Evolutionary conservation across 2,797 vertebrate species (phyloP), one percentile per base, ranked within the genome.

Genomic region (Gadopsis bispinosus): DNA sequence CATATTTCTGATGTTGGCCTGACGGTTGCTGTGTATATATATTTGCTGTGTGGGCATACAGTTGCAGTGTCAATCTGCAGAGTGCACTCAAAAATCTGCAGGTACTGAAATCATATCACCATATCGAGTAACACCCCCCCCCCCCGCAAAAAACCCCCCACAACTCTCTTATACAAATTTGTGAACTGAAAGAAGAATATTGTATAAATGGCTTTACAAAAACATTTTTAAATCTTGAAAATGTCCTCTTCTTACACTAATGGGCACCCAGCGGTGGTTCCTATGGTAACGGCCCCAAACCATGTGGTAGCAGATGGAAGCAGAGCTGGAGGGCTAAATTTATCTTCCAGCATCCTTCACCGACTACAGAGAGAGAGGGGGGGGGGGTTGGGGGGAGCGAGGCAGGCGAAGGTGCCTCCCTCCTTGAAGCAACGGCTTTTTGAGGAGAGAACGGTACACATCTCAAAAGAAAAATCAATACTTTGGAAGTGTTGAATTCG

Each of bases 281-380:
- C 95, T 94, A 96, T 95, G 94, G 94, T 90, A 95, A 96, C 95
- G 89, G 94, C 93, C 94, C 94, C 93, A 95, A 95, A 95, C 95
- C 94, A 95, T 94, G 94, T 93, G 91, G 94, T 92, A 94, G 93
- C 95, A 95, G 95, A 96, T 96, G 94, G 95, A 96, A 93, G 93
- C 90, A 94, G 94, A 95, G 93, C 94, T 95, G 89, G 93, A 94
- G 91, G 94, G 94, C 95, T 95, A 96, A 95, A 96, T 95, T 95
- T 96, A 95, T 95, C 94, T 95, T 89, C 89, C 89, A 95, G 95
- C 91, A 95, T 95, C 94, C 94, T n/a, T 94, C 89, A 82, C 87
- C 79, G 88, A 94, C 90, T 93, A 92, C 87, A 91, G 82, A 91
- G 88, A 80, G 89, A 89, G 77, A 47, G 87, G 74, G 80, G 76